These are phyloP conservation scores for Pseudomyrmex sp. DNA, from an alignment of 1,140 invertebrate genomes.

Conservation along the genomic window DNA sequence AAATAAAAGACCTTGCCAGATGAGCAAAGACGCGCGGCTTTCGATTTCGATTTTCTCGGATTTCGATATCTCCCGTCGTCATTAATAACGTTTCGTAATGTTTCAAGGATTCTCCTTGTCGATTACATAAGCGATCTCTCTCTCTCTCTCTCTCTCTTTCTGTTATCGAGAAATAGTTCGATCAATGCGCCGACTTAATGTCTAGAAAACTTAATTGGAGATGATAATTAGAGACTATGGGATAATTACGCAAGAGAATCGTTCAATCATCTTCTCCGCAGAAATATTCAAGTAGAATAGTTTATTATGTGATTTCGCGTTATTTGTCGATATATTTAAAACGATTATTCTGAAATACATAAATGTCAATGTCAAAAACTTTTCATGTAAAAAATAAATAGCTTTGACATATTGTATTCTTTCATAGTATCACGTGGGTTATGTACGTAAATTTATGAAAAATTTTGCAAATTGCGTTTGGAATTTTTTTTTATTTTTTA, in stretches of 20 bases:
- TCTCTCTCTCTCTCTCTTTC: no score
- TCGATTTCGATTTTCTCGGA: slow-evolving; percentile 14
- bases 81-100: slow-evolving; percentile 12
- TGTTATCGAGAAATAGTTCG: not conserved
- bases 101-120: not conserved
- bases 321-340: not conserved
- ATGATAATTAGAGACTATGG: not conserved
- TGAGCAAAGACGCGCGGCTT: not conserved
- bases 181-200: not conserved
- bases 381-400: not conserved
- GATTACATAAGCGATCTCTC: not conserved
- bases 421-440: not conserved
- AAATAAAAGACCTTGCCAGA: slow-evolving; percentile 66
- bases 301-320: not conserved
- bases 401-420: no score
- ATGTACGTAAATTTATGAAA: slow-evolving; percentile 75
- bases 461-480: slow-evolving; percentile 53
- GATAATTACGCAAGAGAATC: not conserved
- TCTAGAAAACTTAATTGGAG: not conserved
- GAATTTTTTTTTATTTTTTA: not conserved
- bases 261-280: not conserved
- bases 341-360: no score
- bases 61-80: not conserved
- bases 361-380: not conserved
- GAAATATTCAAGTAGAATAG: not conserved